These are phyloP conservation scores for Apis mellifera DNA, from an alignment of 1,140 invertebrate genomes.

Conservation along the genomic window DNA sequence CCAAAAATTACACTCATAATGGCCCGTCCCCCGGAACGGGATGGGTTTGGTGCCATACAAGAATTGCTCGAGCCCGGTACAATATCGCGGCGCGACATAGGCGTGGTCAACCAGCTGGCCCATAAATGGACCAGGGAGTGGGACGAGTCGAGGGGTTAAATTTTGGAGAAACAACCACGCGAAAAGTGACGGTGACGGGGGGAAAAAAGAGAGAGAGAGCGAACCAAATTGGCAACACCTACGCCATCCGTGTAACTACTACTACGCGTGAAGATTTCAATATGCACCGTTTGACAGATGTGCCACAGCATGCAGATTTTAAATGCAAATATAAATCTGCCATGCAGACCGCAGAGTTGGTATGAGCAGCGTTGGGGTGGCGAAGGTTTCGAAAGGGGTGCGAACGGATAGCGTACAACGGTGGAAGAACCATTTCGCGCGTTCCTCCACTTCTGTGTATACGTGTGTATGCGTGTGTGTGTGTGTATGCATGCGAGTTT, in stretches of 20 bases:
- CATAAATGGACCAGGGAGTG: background rate
- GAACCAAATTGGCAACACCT: background rate
- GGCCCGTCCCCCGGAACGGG: no score
- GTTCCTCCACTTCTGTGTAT: background rate
- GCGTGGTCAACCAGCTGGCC: constrained; percentile 27
- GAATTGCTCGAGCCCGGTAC: background rate
- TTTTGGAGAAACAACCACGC: constrained; percentile 54
- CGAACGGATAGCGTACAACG: background rate
- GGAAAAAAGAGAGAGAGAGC: background rate
- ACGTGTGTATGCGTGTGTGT: no score
- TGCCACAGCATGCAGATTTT: constrained; percentile 59
- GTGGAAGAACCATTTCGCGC: background rate
- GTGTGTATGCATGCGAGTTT: background rate
- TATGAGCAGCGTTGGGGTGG: background rate
- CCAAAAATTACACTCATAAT: background rate
- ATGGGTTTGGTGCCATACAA: background rate
- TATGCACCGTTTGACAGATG: constrained; percentile 69
- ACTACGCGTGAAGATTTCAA: constrained; percentile 58
- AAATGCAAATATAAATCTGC: constrained; percentile 70
- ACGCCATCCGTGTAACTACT: constrained; percentile 31
- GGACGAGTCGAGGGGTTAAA: constrained; percentile 29
- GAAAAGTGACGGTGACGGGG: constrained; percentile 9
- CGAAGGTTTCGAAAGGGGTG: constrained; percentile 1
- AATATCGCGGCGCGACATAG: constrained; percentile 23
- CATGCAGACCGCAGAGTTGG: constrained; percentile 34